Base-by-base conservation (phyloP, 1,140 invertebrate genomes). In the Drosophila trapezifrons region DNA sequence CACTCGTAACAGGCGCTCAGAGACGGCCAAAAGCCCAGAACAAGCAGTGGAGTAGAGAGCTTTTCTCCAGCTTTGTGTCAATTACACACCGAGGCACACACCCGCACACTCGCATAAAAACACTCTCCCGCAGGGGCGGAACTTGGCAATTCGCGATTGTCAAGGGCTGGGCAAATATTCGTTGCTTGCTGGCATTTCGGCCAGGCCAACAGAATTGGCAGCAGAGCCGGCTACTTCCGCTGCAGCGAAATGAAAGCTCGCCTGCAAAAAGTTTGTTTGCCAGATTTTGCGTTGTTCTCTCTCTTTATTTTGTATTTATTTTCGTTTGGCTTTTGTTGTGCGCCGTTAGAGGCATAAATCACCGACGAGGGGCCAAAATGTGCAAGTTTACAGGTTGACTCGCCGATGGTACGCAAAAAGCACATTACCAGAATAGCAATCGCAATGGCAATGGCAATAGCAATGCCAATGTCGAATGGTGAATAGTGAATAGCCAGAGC, bases 91-190 rank as follows among this genome's bases (percentile, higher is more conserved):
- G 15, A 29, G 42, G 17, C 12, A 51, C 17, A 12, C 42, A 38
- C 13, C 20, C 58, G 25, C 35, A 32, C 45, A 29, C 32, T 9
- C 20, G 35, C 32, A 47, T 35, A 4, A 47, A 37, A 18, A 32
- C 32, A 35, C 40, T 47, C 27, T n/a, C 29, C 27, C 45, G 18
- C 64, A 65, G 59, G 45, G 59, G 60, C 37, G 38, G 20, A 29
- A 64, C 42, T 56, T 65, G 20, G 52, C 9, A 42, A 64, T 38
- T 60, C 40, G 20, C 52, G n/a, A 40, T 60, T 76, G 35, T 67
- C 73, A 84, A 84, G 80, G 81, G 81, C 80, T 84, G 78, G 78
- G 70, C 75, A 86, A 86, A 86, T 51, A 87, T 86, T 78, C 76
- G 83, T 78, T 83, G 83, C 70, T 86, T 79, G 83, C 82, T 86